phyloP scores from a whole-genome alignment of 2,888 invertebrate genomes.

The Chrysolina americana region DNA sequence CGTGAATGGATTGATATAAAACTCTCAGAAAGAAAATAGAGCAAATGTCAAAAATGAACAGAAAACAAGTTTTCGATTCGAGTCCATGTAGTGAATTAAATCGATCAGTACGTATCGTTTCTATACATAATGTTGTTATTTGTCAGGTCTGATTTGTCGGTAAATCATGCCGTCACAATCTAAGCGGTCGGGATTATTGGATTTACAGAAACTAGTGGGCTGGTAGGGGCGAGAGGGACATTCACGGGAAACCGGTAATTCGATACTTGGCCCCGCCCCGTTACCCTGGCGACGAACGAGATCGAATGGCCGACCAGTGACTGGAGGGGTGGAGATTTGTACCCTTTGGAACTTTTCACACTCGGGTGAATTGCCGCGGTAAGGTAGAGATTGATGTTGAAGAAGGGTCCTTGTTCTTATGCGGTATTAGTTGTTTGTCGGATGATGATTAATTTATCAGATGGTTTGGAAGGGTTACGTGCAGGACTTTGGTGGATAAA shows the following conservation, averaged over 20 bases:
- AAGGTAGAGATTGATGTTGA: slow-evolving; percentile 11
- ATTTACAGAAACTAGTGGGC: slow-evolving; percentile 59
- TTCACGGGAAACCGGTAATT: slow-evolving; percentile 48
- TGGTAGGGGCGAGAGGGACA: slow-evolving; percentile 37
- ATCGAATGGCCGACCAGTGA: slow-evolving; percentile 64
- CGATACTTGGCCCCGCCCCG: slow-evolving; percentile 64
- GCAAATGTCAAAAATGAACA: slow-evolving; percentile 17
- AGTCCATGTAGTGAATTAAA: not conserved
- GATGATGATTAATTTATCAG: slow-evolving; percentile 45
- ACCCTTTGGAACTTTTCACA: slow-evolving; percentile 30
- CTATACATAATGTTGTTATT: slow-evolving; percentile 61
- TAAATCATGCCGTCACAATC: slow-evolving; percentile 67
- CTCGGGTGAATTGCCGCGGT: slow-evolving; percentile 8
- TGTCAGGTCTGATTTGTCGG: slow-evolving; percentile 65
- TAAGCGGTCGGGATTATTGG: slow-evolving; percentile 67
- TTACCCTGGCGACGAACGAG: slow-evolving; percentile 61
- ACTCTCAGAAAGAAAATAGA: slow-evolving; percentile 2
- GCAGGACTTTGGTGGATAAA: not conserved
- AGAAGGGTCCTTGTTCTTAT: slow-evolving; percentile 34
- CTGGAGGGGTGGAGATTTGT: slow-evolving; percentile 29
- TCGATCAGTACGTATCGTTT: slow-evolving; percentile 34
- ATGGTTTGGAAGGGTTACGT: slow-evolving; percentile 35
- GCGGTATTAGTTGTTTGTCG: slow-evolving; percentile 41
- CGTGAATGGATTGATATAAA: not conserved
- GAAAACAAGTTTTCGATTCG: slow-evolving; percentile 7